A percentile compares a stretch with the other conserved stretches of the same genome.
phyloP scores from a whole-genome alignment of 1,140 invertebrate species.

The Drosophila nigrodunni region DNA sequence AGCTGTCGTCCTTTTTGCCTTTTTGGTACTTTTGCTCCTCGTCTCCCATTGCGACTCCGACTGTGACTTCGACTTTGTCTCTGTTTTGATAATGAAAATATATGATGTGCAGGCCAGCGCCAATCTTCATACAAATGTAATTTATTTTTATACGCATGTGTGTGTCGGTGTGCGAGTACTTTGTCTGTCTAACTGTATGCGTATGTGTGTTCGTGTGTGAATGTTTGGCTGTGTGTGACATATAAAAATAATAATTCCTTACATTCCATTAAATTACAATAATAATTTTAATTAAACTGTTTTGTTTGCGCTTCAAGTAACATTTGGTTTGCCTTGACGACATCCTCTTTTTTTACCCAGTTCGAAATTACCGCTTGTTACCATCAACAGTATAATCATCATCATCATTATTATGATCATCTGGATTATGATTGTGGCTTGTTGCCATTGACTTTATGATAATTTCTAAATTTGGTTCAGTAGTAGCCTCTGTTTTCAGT shows the following conservation, averaged over 20 bases:
- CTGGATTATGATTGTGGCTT: slow-evolving; percentile 41
- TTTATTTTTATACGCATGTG: slow-evolving; percentile 72
- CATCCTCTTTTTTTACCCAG: slow-evolving; percentile 19
- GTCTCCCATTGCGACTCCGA: slow-evolving; percentile 14
- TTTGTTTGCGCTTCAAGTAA: slow-evolving; percentile 71
- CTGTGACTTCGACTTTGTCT: slow-evolving; percentile 57
- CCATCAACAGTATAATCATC: slow-evolving; percentile 38
- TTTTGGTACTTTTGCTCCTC: slow-evolving; percentile 36
- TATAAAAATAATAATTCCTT: slow-evolving; percentile 79
- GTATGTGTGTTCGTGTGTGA: slow-evolving; percentile 34
- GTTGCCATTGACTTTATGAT: slow-evolving; percentile 49
- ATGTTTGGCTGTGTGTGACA: slow-evolving; percentile 24
- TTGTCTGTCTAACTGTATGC: slow-evolving; percentile 37
- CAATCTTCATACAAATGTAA: slow-evolving; percentile 81
- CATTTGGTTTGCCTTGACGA: slow-evolving; percentile 37
- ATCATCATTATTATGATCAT: slow-evolving; percentile 23
- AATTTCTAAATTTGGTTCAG: slow-evolving; percentile 50
- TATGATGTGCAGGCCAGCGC: slow-evolving; percentile 78
- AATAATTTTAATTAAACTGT: slow-evolving; percentile 83
- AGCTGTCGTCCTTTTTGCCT: slow-evolving; percentile 41
- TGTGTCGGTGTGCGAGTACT: slow-evolving; percentile 35
- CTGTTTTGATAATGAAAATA: slow-evolving; percentile 84
- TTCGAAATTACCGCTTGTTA: slow-evolving; percentile 34
- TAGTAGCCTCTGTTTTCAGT: neutral
- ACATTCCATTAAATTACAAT: slow-evolving; percentile 83